phyloP scores from a whole-genome alignment of 1,140 invertebrate species.

The Matsumurasca onukii region DNA sequence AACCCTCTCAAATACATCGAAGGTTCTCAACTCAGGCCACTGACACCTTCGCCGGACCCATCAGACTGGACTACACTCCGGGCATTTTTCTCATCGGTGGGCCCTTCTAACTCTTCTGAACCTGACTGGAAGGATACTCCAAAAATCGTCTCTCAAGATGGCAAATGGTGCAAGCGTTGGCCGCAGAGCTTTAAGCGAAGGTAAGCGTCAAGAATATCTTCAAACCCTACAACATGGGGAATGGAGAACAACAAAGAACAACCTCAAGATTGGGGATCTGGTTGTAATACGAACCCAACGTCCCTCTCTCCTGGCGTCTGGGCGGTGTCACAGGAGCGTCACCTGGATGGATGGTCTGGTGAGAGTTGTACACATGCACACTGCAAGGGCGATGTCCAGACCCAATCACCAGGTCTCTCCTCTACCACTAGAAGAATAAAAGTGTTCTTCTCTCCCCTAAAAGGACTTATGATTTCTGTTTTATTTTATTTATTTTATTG shows the following conservation, averaged over 20 bases:
- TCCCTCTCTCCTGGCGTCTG: neutral
- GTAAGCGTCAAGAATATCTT: neutral
- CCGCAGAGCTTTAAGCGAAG: neutral
- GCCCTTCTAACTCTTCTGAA: neutral
- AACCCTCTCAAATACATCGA: neutral
- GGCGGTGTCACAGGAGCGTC: neutral
- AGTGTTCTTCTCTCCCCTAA: no score
- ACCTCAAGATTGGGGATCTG: no score
- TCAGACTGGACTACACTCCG: neutral
- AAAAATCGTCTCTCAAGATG: neutral
- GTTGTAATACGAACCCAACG: neutral
- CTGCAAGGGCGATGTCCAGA: neutral
- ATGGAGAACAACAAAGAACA: neutral
- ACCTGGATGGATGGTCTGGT: neutral
- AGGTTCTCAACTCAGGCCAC: neutral
- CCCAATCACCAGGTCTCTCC: neutral
- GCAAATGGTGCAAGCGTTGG: neutral
- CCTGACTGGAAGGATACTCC: neutral
- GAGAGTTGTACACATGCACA: neutral
- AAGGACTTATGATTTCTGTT: no score
- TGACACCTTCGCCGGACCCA: neutral
- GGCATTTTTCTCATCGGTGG: neutral
- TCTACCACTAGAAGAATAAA: no score
- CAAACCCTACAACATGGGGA: neutral
- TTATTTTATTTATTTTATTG: no score